These are phyloP conservation scores for Caenorhabditis wallacei DNA, from an alignment of 2,888 invertebrate genomes.

Conservation along the genomic window DNA sequence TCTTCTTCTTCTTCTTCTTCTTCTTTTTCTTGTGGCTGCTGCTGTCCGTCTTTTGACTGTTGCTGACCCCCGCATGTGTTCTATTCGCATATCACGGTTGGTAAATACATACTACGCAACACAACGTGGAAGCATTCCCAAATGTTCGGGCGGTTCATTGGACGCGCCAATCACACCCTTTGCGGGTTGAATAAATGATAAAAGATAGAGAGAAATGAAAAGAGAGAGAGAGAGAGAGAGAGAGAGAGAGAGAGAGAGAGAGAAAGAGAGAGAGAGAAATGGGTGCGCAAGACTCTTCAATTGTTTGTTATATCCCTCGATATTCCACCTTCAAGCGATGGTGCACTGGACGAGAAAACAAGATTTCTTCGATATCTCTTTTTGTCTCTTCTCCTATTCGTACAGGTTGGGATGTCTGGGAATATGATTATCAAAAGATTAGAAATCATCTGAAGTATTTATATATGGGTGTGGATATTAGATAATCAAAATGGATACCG, in stretches of 20 bases:
- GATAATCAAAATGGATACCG: background rate
- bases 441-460: background rate
- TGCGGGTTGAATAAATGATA: constrained; percentile 39
- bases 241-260: constrained; percentile 8
- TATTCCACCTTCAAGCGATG: constrained; percentile 13
- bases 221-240: constrained; percentile 20
- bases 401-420: constrained; percentile 33
- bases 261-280: constrained; percentile 15
- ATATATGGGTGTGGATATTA: background rate
- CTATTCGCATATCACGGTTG: constrained; percentile 63
- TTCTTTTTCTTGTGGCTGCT: background rate
- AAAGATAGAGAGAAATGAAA: constrained; percentile 15
- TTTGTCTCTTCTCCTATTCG: constrained; percentile 22
- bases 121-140: constrained; percentile 46
- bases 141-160: constrained; percentile 36
- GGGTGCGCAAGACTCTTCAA: constrained; percentile 28
- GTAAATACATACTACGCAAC: constrained; percentile 60
- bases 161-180: constrained; percentile 58
- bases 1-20: constrained; percentile 6
- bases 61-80: constrained; percentile 47
- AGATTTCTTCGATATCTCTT: constrained; percentile 15
- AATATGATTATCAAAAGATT: background rate
- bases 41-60: constrained; percentile 27
- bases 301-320: constrained; percentile 45
- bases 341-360: constrained; percentile 22